phyloP scores from a whole-genome alignment of 1,140 invertebrate genomes.

The Sipha flava region DNA sequence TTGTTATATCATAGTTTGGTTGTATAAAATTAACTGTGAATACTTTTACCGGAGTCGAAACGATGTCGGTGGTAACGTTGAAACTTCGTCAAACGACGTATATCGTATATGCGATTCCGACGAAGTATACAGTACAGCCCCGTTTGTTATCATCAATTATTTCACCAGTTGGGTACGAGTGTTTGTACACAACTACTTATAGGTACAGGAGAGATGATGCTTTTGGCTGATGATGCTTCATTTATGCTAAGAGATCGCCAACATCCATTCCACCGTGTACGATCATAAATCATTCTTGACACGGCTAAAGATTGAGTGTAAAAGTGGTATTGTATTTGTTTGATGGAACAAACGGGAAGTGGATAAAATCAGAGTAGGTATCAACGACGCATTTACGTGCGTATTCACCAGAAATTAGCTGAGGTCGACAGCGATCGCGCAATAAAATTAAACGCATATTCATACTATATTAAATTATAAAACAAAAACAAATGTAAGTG shows the following conservation, averaged over 20 bases:
- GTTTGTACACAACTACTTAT: no score
- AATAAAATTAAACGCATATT: no score
- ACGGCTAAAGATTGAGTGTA: not conserved
- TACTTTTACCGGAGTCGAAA: not conserved
- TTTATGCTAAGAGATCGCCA: slow-evolving; percentile 28
- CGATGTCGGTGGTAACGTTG: not conserved
- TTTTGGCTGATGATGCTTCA: slow-evolving; percentile 17
- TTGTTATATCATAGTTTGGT: not conserved
- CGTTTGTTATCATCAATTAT: slow-evolving; percentile 27
- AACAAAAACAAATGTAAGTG: no score
- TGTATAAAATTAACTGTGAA: not conserved
- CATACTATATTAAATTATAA: no score
- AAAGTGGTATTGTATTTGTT: not conserved
- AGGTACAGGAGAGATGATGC: not conserved
- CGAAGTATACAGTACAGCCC: not conserved
- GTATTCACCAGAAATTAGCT: not conserved
- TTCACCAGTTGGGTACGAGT: not conserved
- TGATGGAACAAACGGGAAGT: not conserved
- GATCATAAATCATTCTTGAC: slow-evolving; percentile 16
- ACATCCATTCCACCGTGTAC: not conserved
- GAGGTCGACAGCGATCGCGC: not conserved
- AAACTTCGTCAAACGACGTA: not conserved
- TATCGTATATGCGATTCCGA: not conserved
- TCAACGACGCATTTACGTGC: no score
- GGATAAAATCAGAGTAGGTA: not conserved